Conservation (phyloP, 2,113 vertebrate species). For the Anolis carolinensis region DNA sequence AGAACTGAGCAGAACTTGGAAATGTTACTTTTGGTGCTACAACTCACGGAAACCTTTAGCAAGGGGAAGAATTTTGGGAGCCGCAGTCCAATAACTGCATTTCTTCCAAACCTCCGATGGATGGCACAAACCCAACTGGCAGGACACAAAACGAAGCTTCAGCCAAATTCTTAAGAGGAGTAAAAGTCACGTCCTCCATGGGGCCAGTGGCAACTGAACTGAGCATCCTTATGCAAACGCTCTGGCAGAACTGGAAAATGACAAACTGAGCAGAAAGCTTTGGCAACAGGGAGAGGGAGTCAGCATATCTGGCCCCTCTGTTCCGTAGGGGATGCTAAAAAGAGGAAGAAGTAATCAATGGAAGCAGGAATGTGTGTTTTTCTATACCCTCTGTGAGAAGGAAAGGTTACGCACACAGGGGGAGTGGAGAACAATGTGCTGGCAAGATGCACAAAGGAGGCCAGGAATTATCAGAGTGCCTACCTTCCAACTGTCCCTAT, state of each 20-base stretch:
- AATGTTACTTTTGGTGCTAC: too few relatives aligned
- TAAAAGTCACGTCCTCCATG: not conserved
- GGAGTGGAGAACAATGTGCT: not conserved
- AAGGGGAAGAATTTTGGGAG: too few relatives aligned
- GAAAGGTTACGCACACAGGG: not conserved
- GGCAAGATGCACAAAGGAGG: not conserved
- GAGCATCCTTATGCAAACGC: not conserved
- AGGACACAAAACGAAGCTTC: not conserved
- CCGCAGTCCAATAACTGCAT: too few relatives aligned
- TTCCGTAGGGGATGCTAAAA: not conserved
- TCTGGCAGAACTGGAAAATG: not conserved
- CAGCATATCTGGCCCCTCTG: not conserved
- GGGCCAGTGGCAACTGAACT: not conserved
- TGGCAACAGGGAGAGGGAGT: not conserved
- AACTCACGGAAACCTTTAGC: too few relatives aligned
- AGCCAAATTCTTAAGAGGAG: not conserved
- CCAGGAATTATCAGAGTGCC: too few relatives aligned
- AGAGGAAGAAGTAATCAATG: not conserved
- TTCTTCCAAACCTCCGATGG: too few relatives aligned
- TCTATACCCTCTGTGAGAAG: not conserved
- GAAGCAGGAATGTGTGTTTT: not conserved
- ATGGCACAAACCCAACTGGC: not conserved
- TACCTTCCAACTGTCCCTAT: too few relatives aligned
- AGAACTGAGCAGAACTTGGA: too few relatives aligned
- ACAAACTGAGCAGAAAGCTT: not conserved